These are phyloP conservation scores for Dolichomitus sp. DNA, from an alignment of 2,888 invertebrate species.

Conservation along the genomic window DNA sequence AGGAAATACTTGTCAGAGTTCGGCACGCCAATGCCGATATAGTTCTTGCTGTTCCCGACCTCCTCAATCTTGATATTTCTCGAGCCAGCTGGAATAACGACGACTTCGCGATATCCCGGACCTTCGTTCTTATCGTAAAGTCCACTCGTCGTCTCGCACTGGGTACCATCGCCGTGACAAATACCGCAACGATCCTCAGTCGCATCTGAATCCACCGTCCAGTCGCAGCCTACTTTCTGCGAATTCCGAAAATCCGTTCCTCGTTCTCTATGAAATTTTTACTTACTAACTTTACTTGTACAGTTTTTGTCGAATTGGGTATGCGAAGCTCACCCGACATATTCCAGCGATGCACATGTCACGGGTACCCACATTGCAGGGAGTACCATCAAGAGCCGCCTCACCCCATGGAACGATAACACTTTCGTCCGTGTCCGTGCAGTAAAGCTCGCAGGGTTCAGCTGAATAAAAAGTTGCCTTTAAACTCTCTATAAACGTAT, in stretches of 20 bases:
- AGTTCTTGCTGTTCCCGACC: constrained; percentile 83
- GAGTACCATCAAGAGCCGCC: constrained; percentile 89
- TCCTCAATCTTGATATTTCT: constrained; percentile 89
- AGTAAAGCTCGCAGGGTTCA: constrained; percentile 89
- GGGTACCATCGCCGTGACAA: constrained; percentile 90
- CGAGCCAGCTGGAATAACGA: constrained; percentile 88
- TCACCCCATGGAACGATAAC: constrained; percentile 88
- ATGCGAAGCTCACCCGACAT: constrained; percentile 87
- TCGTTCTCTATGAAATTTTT: constrained; percentile 50
- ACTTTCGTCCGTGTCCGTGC: constrained; percentile 88
- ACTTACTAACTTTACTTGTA: constrained; percentile 25
- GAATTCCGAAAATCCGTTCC: constrained; percentile 59
- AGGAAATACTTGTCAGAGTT: constrained; percentile 87
- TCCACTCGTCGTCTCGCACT: constrained; percentile 88
- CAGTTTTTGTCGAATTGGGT: neutral
- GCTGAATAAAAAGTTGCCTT: constrained; percentile 81
- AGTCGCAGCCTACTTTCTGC: constrained; percentile 90
- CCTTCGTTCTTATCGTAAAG: constrained; percentile 87
- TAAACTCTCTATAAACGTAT: neutral
- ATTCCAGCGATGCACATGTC: constrained; percentile 90
- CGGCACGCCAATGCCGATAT: constrained; percentile 88
- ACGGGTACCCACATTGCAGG: constrained; percentile 88
- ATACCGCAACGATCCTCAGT: constrained; percentile 90
- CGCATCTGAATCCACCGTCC: constrained; percentile 89
- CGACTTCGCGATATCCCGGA: constrained; percentile 88